Conservation (phyloP, 2,797 vertebrate species). For the Pyrocephalus nanus region DNA sequence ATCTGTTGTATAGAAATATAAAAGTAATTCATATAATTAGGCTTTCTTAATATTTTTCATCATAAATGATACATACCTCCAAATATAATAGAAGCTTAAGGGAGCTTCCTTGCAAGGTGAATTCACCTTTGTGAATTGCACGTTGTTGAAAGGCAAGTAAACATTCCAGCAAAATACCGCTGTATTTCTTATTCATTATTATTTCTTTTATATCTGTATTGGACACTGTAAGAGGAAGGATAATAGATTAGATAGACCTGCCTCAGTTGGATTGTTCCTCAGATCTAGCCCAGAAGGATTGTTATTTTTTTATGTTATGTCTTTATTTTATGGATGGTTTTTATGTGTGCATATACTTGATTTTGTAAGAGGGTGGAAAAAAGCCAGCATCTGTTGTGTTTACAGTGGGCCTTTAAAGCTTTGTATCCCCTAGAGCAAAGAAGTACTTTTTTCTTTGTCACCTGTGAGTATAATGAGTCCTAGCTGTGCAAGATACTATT, state of each 20-base stretch:
- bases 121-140: background rate
- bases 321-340: background rate
- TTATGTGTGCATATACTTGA: accelerated
- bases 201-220: background rate
- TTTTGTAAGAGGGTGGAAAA: background rate
- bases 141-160: background rate
- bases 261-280: background rate
- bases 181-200: background rate
- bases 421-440: background rate
- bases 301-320: background rate
- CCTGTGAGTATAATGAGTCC: background rate
- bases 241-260: background rate
- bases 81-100: background rate
- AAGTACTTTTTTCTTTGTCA: background rate
- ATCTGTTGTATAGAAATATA: background rate
- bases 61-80: background rate
- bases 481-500: background rate
- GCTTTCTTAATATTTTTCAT: background rate
- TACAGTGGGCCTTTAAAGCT: background rate
- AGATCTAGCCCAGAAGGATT: background rate
- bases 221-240: background rate
- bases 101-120: background rate
- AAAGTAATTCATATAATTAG: background rate
- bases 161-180: background rate
- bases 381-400: background rate